Conservation (phyloP, 2,113 vertebrate species). For the Ploceus nigricollis region DNA sequence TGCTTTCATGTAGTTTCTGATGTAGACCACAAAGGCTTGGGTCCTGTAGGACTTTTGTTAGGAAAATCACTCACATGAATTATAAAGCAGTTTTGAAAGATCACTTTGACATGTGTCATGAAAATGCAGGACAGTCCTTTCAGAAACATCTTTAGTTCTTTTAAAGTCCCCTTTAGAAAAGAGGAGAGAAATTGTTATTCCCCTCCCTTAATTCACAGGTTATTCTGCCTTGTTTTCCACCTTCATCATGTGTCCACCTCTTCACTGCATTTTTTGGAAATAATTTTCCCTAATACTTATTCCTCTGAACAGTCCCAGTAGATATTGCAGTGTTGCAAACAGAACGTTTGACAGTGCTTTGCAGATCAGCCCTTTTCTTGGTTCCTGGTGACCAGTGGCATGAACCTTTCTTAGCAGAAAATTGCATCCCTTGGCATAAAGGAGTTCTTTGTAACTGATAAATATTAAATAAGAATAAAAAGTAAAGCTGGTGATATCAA, state of each 20-base stretch:
- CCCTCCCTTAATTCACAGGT: background rate
- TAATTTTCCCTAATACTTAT: background rate
- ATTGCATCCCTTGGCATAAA: background rate
- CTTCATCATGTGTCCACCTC: background rate
- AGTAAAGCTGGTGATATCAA: background rate
- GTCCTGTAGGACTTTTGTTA: slow-evolving; percentile 47
- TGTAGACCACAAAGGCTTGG: slow-evolving; percentile 53
- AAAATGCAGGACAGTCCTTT: background rate
- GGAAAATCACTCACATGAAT: slow-evolving; percentile 47
- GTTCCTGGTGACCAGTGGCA: background rate
- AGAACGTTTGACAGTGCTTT: background rate
- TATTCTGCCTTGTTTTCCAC: background rate
- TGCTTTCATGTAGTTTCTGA: slow-evolving; percentile 59
- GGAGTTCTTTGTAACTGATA: background rate
- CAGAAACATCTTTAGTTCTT: background rate
- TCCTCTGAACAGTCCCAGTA: background rate
- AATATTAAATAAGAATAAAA: background rate
- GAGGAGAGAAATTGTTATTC: background rate
- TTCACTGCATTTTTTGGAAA: background rate
- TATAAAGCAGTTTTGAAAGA: slow-evolving; percentile 38
- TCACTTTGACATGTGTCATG: slow-evolving; percentile 5
- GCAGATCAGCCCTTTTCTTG: background rate
- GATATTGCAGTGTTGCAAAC: background rate
- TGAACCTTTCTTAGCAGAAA: background rate
- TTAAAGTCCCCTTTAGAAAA: background rate